These are phyloP conservation scores for Anabacerthia variegaticeps DNA, from an alignment of 2,797 vertebrate species.

Conservation along the genomic window DNA sequence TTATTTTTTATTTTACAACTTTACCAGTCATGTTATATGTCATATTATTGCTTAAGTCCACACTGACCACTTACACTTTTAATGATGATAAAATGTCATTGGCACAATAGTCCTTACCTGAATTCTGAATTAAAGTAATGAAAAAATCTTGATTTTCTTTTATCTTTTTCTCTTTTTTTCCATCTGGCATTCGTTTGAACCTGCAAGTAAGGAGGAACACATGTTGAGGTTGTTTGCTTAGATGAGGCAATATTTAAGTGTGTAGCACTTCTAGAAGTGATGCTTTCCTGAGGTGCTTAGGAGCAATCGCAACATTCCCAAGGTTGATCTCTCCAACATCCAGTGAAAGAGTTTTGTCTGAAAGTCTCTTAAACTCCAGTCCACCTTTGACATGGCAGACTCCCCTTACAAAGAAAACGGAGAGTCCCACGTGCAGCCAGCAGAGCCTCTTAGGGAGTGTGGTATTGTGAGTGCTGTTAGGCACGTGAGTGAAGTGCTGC, in stretches of 20 bases:
- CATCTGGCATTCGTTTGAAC: neutral
- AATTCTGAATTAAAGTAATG: neutral
- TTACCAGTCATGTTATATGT: neutral
- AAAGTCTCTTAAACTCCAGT: slow-evolving; percentile 3
- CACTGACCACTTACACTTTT: neutral
- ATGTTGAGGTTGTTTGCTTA: neutral
- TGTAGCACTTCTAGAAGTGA: neutral
- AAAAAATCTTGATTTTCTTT: neutral
- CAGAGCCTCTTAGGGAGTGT: neutral
- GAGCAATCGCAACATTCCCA: neutral
- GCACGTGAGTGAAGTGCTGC: neutral
- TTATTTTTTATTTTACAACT: neutral
- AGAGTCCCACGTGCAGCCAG: slow-evolving; percentile 34
- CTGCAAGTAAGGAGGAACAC: neutral
- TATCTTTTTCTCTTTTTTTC: neutral
- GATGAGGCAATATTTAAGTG: rapidly evolving
- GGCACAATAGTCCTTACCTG: neutral
- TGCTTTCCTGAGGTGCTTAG: neutral
- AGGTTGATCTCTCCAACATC: neutral
- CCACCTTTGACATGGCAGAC: slow-evolving; percentile 50
- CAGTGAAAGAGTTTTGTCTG: neutral
- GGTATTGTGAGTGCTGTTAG: neutral
- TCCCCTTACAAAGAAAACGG: slow-evolving; percentile 37
- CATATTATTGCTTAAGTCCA: neutral
- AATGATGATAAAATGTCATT: neutral